Conservation (phyloP, 1,140 invertebrate species). For the Papilio polytes region DNA sequence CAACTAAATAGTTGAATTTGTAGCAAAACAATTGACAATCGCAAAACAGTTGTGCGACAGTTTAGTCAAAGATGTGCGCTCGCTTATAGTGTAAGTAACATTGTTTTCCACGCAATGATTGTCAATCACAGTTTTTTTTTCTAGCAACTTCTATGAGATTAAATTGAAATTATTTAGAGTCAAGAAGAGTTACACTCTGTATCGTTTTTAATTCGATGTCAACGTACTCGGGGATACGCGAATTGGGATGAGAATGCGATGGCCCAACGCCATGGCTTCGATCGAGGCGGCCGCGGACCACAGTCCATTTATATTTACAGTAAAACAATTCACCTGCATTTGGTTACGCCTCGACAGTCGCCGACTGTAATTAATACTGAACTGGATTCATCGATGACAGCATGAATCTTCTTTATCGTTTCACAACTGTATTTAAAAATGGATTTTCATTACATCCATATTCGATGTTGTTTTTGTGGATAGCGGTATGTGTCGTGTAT, state of each 20-base stretch:
- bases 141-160: background rate
- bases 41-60: no score
- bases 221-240: constrained; percentile 9
- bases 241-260: constrained; percentile 35
- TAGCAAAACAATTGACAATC: no score
- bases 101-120: no score
- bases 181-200: background rate
- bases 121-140: no score
- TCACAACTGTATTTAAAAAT: constrained; percentile 26
- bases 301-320: constrained; percentile 22
- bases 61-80: no score
- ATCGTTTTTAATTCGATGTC: background rate
- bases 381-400: constrained; percentile 33
- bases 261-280: background rate
- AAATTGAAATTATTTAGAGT: background rate
- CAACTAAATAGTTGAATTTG: no score
- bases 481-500: constrained; percentile 9
- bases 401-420: constrained; percentile 23
- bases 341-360: constrained; percentile 24
- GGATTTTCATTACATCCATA: constrained; percentile 17
- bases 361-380: constrained; percentile 35
- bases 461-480: background rate
- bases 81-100: no score
- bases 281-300: background rate
- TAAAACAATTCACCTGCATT: constrained; percentile 35